A percentile compares a stretch with the other conserved stretches of the same genome.
Evolutionary conservation across 2,888 invertebrate species (phyloP).

Genomic region (Adelognathus sp.): DNA sequence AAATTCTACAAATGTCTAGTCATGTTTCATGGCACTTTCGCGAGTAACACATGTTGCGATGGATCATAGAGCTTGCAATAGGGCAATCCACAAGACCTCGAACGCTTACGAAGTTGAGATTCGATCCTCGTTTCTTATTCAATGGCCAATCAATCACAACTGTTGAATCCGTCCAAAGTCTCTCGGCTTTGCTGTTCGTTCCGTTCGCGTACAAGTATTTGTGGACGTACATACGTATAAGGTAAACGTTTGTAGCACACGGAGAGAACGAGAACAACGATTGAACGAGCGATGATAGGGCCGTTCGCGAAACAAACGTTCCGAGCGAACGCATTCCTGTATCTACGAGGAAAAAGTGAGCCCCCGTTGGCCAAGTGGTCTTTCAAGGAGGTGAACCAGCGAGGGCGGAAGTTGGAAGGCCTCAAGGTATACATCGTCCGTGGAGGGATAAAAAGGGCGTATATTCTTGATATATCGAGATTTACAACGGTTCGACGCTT

Average conservation of each 20-base stretch:
- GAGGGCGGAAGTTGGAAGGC: slow-evolving; percentile 45
- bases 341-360: slow-evolving; percentile 2
- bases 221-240: not conserved
- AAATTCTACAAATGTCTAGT: too few species aligned
- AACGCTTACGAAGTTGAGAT: slow-evolving; percentile 8
- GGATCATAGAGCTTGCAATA: too few species aligned
- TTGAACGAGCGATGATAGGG: slow-evolving; percentile 46
- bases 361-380: slow-evolving; percentile 28
- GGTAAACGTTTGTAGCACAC: not conserved
- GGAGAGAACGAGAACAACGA: slow-evolving; percentile 21
- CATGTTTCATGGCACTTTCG: not conserved
- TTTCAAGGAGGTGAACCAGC: slow-evolving; percentile 29
- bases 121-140: slow-evolving; percentile 48
- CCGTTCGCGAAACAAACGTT: slow-evolving; percentile 40
- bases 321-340: not conserved
- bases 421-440: slow-evolving; percentile 14
- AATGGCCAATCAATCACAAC: slow-evolving; percentile 57
- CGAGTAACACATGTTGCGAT: not conserved
- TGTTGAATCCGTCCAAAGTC: slow-evolving; percentile 43
- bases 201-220: not conserved
- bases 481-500: slow-evolving; percentile 56
- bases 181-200: not conserved
- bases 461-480: slow-evolving; percentile 53
- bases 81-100: not conserved
- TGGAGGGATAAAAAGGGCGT: slow-evolving; percentile 13